A percentile compares a stretch with the other conserved stretches of the same genome.
Conservation (phyloP, 2,888 invertebrate species). For the Macrosoma leucophasiata region DNA sequence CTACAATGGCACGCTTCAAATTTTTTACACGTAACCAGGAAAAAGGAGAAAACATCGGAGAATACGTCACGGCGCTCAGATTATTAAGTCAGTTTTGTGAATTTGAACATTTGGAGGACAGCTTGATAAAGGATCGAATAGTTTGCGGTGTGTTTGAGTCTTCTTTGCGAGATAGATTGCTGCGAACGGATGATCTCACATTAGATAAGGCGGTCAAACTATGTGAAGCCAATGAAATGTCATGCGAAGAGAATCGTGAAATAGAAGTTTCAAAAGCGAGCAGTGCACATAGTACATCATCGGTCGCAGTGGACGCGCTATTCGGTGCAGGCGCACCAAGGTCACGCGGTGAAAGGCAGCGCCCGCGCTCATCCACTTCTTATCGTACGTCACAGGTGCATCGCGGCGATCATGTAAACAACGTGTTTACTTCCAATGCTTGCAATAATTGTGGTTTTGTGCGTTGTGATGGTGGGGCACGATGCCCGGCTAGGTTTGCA, state of each 20-base stretch:
- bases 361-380: too few relatives aligned
- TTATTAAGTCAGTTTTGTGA: constrained; percentile 21
- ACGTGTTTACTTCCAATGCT: neutral
- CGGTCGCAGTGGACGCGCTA: neutral
- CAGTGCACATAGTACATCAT: neutral
- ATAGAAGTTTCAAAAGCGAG: constrained; percentile 1
- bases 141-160: too few relatives aligned
- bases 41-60: constrained; percentile 20
- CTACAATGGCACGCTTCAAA: constrained; percentile 20
- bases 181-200: constrained; percentile 12
- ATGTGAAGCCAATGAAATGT: constrained; percentile 15
- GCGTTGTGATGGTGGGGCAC: constrained; percentile 2
- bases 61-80: constrained; percentile 23
- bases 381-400: neutral
- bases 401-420: neutral
- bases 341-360: neutral
- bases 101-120: constrained; percentile 17
- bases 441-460: neutral
- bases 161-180: constrained; percentile 6
- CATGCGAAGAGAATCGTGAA: constrained; percentile 7
- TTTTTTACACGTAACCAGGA: constrained; percentile 25
- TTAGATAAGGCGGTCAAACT: constrained; percentile 10
- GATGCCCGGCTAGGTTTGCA: constrained; percentile 9
- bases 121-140: constrained; percentile 17
- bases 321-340: neutral